Conservation (phyloP, 2,888 invertebrate species). For the Drosophila trichaetosa region DNA sequence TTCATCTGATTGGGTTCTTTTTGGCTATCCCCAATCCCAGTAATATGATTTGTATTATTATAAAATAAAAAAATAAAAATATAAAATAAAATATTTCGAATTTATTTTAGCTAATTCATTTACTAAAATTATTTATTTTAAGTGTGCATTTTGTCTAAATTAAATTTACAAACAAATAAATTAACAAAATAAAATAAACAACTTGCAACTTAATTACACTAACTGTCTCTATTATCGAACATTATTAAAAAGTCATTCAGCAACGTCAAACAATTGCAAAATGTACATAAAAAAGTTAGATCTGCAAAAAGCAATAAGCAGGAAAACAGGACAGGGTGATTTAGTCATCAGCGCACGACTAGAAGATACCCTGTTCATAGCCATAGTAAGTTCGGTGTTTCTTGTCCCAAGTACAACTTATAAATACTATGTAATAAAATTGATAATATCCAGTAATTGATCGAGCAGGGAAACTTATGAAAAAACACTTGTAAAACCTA, state of each 20-base stretch:
- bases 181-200: too few species aligned
- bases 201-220: background rate
- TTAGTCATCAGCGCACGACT: background rate
- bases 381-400: background rate
- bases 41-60: background rate
- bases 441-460: background rate
- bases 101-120: background rate
- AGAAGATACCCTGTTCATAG: background rate
- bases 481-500: background rate
- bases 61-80: too few species aligned
- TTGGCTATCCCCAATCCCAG: background rate
- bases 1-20: background rate
- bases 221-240: too few species aligned
- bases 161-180: background rate
- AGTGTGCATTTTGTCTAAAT: background rate
- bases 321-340: background rate
- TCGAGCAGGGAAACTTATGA: background rate
- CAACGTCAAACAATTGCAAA: background rate
- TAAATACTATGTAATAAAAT: too few species aligned
- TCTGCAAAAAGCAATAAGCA: slow-evolving; percentile 11
- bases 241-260: background rate
- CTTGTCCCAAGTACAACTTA: background rate
- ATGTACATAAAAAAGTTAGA: background rate
- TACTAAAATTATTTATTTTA: background rate
- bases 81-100: background rate